These are phyloP conservation scores for Neria commutata DNA, from an alignment of 2,888 invertebrate genomes.

Conservation along the genomic window DNA sequence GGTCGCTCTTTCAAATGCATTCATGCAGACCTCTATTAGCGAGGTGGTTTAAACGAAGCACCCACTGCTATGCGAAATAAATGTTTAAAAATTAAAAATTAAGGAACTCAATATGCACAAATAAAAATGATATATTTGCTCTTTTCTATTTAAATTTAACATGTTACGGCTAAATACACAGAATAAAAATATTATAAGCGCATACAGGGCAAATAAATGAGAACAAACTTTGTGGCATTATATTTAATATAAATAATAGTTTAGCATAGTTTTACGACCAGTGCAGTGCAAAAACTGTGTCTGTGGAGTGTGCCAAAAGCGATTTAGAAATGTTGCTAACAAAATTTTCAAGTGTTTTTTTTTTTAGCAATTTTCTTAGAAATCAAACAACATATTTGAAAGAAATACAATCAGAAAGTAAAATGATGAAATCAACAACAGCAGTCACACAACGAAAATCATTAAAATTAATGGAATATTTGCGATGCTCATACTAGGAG, in stretches of 20 bases:
- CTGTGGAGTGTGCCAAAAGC: slow-evolving; percentile 14
- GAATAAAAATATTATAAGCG: no score
- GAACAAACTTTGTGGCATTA: no score
- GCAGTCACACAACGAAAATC: slow-evolving; percentile 17
- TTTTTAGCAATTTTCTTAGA: slow-evolving; percentile 4
- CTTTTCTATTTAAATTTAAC: no score
- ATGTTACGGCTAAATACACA: no score
- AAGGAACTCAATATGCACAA: not conserved
- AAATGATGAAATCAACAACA: slow-evolving; percentile 51
- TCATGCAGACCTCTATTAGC: no score
- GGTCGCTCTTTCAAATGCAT: no score
- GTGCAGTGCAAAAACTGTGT: not conserved
- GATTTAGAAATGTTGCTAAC: slow-evolving; percentile 9
- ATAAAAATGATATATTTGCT: no score
- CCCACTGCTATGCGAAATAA: not conserved
- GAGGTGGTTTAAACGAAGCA: not conserved
- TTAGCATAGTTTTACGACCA: not conserved
- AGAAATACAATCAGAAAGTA: slow-evolving; percentile 50
- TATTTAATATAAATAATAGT: not conserved
- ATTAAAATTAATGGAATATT: slow-evolving; percentile 43
- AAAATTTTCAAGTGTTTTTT: slow-evolving; percentile 5
- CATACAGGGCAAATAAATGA: no score
- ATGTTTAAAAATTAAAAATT: not conserved
- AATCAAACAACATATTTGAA: slow-evolving; percentile 35
- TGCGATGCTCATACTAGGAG: not conserved